Base-by-base conservation (phyloP, 2,113 vertebrate species). In the Indicator indicator region DNA sequence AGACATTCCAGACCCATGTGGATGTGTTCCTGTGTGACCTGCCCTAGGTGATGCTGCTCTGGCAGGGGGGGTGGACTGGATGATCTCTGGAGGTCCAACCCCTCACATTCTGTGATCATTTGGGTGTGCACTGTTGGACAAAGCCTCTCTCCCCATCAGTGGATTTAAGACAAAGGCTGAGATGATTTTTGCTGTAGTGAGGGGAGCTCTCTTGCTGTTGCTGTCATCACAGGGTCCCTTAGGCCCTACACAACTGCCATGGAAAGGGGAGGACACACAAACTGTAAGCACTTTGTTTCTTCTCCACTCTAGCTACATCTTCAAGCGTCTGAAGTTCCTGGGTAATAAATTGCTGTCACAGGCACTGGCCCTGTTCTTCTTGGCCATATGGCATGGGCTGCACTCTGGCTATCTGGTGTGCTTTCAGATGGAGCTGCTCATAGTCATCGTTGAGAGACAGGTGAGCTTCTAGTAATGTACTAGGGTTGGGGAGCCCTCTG, bases 381-480 rank as follows among this genome's bases (percentile, higher is more conserved):
- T 99, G 97, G 98, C 99, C 8, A 78, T 99, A 85, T 99, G 99
- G 99, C 99, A 99, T 0, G 99, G 99, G 70, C 98, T 99, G 48
- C 99, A 99, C 97, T 99, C 99, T 1, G 99, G 99, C 56, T 99
- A 99, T 97, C 85, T 99, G 94, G 62, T 99, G 88, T 99, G 99
- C 97, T 99, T 99, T 97, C 99, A 99, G 46, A 98, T 99, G 99
- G 99, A 99, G 97, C 97, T 99, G 95, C 97, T 99, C 60, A 99
- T 99, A 76, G 98, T 99, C 88, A 98, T 97, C 7, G 98, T 99
- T 79, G 99, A 99, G 95, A 98, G 97, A 98, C 98, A 99, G 99
- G 99, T 99, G 86, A 7, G 86, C 60, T 79, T 59, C 60, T 60
- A 38, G 16, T 56, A 56, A 27, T 69, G 38, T 50, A 38, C 5